These are phyloP conservation scores for Hesperia comma DNA, from an alignment of 2,888 invertebrate genomes.

Conservation along the genomic window DNA sequence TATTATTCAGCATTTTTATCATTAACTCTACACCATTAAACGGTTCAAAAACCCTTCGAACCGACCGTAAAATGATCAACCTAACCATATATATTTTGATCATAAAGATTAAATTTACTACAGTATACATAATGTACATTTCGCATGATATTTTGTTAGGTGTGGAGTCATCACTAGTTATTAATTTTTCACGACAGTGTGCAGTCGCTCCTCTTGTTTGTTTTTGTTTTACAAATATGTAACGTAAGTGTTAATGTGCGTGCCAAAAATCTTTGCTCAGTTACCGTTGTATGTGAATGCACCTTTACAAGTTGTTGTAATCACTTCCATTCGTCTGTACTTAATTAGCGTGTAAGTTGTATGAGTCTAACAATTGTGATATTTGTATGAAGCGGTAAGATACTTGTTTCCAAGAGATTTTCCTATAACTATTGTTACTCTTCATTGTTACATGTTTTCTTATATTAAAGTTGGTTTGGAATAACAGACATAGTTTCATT, in stretches of 20 bases:
- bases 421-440: slow-evolving; percentile 24
- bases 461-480: slow-evolving; percentile 56
- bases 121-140: neutral
- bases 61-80: too few relatives aligned
- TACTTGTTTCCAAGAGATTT: slow-evolving; percentile 19
- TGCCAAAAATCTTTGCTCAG: slow-evolving; percentile 21
- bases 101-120: too few relatives aligned
- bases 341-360: slow-evolving; percentile 28
- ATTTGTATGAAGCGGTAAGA: slow-evolving; percentile 20
- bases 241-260: neutral
- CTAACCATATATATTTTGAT: too few relatives aligned
- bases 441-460: slow-evolving; percentile 34
- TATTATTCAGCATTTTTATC: too few relatives aligned
- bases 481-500: slow-evolving; percentile 72
- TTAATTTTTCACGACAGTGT: slow-evolving; percentile 13
- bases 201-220: slow-evolving; percentile 4
- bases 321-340: slow-evolving; percentile 23
- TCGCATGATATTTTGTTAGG: slow-evolving; percentile 4
- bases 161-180: slow-evolving; percentile 1
- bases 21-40: too few relatives aligned
- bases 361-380: slow-evolving; percentile 32
- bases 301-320: slow-evolving; percentile 15
- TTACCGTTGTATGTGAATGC: slow-evolving; percentile 21
- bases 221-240: slow-evolving; percentile 9
- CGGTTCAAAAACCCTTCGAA: too few relatives aligned